Evolutionary conservation across 2,888 invertebrate species (phyloP), one percentile per base, ranked within the genome.

Genomic region (Antheraea yamamai): DNA sequence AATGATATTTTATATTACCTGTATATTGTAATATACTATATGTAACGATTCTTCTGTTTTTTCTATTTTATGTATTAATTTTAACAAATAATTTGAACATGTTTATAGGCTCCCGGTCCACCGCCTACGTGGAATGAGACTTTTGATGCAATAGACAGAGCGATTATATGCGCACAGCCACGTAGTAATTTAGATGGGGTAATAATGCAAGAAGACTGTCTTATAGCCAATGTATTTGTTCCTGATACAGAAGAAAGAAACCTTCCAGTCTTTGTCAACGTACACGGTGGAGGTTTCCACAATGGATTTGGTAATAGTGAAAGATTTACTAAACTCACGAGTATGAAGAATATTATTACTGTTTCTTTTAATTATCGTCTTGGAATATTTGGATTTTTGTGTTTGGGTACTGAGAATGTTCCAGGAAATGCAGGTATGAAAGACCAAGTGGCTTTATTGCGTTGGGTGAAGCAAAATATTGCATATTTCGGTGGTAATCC

Each of bases 401-500:
- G 88, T 75, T 75, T 87, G 4, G 88, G 88, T 2, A 87, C 88
- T 0, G 78, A 86, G 72, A 78, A 78, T 23, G 80, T 74, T 55
- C 88, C 88, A 8, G 88, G 88, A 4, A 88, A 88, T 66, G 87
- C 86, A 8, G 87, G 86, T 0, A 80, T 87, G 79, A 87, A 87
- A 74, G 87, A 87, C 73, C 85, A 85, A 76, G 81, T 87, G 1
- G 82, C 84, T 0, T 74, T 83, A 4, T 70, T 85, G 12, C 79
- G 81, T 0, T 85, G 81, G 87, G 85, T 87, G 1, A 79, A 86
- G 66, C 79, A 80, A 26, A 89, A 90, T 75, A 89, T 90, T 51
- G 87, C 80, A 0, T 78, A 76, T 20, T 90, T 88, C 75, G 88
- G 89, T 6, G 90, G 89, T 0, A 88, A 89, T 72, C 86, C 90